Percentiles rank a stretch among this genome's conserved stretches.
Conservation (phyloP, 1,140 invertebrate genomes). For the Leptinotarsa undecemlineata region DNA sequence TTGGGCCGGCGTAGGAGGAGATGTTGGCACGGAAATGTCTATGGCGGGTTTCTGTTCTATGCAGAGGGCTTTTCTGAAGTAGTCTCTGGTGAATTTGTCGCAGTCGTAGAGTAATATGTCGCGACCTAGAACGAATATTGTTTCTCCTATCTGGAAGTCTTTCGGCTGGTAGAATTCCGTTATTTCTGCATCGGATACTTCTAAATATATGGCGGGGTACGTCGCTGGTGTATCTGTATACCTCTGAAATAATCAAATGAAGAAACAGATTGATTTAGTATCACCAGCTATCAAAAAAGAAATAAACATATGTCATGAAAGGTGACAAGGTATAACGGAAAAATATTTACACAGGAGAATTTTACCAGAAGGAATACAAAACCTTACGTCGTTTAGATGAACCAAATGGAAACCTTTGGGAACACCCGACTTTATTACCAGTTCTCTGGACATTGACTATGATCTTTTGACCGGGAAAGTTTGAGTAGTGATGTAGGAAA, state of each 20-base stretch:
- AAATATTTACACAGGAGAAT: no score
- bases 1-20: slow-evolving; percentile 26
- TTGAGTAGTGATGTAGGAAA: no score
- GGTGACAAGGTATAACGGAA: no score
- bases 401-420: no score
- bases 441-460: no score
- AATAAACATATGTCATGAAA: no score
- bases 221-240: slow-evolving; percentile 70
- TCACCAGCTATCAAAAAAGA: not conserved
- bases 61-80: slow-evolving; percentile 55
- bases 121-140: slow-evolving; percentile 68
- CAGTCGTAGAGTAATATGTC: slow-evolving; percentile 79
- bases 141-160: slow-evolving; percentile 76
- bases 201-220: slow-evolving; percentile 62
- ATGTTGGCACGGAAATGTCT: slow-evolving; percentile 40
- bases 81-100: slow-evolving; percentile 78
- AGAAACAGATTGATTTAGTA: not conserved
- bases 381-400: no score
- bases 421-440: no score
- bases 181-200: slow-evolving; percentile 70
- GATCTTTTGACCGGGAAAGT: no score
- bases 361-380: no score
- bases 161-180: slow-evolving; percentile 73
- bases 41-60: slow-evolving; percentile 50
- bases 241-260: slow-evolving; percentile 56